Evolutionary conservation across 2,113 vertebrate genomes (phyloP).

Genomic region (Gobius niger): DNA sequence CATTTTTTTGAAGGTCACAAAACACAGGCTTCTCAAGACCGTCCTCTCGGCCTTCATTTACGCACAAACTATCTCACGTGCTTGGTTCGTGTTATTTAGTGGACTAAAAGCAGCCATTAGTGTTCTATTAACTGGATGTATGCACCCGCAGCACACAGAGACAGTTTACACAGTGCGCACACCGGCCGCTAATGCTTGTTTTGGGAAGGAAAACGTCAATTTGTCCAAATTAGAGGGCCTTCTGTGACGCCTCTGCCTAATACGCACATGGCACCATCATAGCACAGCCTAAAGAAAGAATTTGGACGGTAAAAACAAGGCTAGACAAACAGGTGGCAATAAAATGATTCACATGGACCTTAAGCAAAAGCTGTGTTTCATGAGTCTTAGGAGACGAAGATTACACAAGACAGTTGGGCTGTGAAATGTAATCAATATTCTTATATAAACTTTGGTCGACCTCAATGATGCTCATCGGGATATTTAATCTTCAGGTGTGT

Average conservation of each 20-base stretch:
- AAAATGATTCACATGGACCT: background rate
- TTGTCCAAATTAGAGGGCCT: slow-evolving; percentile 36
- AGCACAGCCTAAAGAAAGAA: background rate
- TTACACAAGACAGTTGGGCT: too few species aligned
- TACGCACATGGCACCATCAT: slow-evolving; percentile 2
- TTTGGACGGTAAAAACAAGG: background rate
- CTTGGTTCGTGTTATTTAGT: slow-evolving; percentile 19
- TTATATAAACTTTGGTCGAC: too few species aligned
- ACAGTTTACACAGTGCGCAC: slow-evolving; percentile 3
- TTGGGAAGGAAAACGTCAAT: slow-evolving; percentile 31
- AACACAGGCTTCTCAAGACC: background rate
- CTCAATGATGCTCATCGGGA: too few species aligned
- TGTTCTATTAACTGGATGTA: slow-evolving; percentile 24
- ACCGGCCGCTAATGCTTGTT: slow-evolving; percentile 3
- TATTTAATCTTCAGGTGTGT: too few species aligned
- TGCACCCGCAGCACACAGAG: background rate
- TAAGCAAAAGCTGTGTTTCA: background rate
- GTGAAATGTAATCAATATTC: too few species aligned
- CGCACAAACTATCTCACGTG: background rate
- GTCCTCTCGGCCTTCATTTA: slow-evolving; percentile 12
- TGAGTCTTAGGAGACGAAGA: background rate
- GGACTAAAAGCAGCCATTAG: slow-evolving; percentile 16
- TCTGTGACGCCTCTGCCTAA: background rate
- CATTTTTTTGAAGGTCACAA: slow-evolving; percentile 13
- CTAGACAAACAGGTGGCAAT: background rate